Percentiles rank a stretch among this genome's conserved stretches.
phyloP scores from a whole-genome alignment of 2,888 invertebrate species.

The Acanthopleura granulata region DNA sequence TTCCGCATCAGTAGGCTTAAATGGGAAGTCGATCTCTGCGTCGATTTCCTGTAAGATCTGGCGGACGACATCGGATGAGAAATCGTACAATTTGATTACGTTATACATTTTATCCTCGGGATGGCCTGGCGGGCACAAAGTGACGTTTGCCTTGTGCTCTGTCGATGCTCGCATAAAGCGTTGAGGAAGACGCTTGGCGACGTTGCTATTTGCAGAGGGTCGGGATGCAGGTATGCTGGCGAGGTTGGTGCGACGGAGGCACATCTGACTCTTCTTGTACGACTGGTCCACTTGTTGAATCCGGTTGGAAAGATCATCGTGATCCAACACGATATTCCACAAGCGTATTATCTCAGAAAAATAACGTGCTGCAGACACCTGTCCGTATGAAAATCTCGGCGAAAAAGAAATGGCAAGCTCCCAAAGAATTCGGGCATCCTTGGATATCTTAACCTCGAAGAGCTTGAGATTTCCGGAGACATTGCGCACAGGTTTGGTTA shows the following conservation, averaged over 20 bases:
- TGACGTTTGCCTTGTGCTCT: not conserved
- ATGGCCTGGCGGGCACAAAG: conserved; percentile 54
- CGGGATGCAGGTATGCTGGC: too few relatives aligned
- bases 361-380: conserved; percentile 42
- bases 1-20: conserved; percentile 60
- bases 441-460: conserved; percentile 46
- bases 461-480: conserved; percentile 42
- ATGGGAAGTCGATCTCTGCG: conserved; percentile 57
- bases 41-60: conserved; percentile 47
- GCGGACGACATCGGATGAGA: conserved; percentile 50
- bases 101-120: conserved; percentile 55
- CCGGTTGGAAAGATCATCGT: conserved; percentile 32
- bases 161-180: conserved; percentile 14
- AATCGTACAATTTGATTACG: conserved; percentile 62
- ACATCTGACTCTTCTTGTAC: conserved; percentile 45
- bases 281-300: conserved; percentile 48
- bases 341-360: conserved; percentile 54
- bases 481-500: conserved; percentile 40
- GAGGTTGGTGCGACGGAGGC: not conserved
- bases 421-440: conserved; percentile 50
- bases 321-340: conserved; percentile 45
- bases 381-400: conserved; percentile 42
- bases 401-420: conserved; percentile 59
- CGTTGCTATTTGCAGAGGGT: not conserved
- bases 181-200: conserved; percentile 31